Base-by-base conservation (phyloP, 2,888 invertebrate genomes). In the Aromia moschata region DNA sequence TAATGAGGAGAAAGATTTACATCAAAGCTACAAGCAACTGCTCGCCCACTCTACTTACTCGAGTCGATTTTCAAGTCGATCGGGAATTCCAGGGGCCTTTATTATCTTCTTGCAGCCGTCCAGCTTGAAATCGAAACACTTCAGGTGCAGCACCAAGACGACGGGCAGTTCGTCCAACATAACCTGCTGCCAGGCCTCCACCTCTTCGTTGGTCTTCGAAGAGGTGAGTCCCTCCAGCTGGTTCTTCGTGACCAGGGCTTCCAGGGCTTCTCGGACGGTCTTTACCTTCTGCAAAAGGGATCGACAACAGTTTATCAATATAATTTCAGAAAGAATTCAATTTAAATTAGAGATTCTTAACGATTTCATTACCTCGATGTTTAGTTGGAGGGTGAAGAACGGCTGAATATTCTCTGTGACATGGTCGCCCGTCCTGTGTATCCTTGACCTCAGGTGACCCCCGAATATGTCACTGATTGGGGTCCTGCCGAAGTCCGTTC, bases 381-480 rank as follows among this genome's bases (percentile, higher is more conserved):
- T 96, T 20, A 98, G 86, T 79, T 95, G 96, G 62, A 98, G 84
- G 0, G 96, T 96, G 79, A 96, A 96, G 83, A 98, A 98, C 0
- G 97, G 97, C 80, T 97, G 94, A 65, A 97, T 91, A 68, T 93
- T 94, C 77, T 95, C 95, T 0, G 96, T 94, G 68, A 92, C 88
- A 76, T 89, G 87, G 74, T 89, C 88, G 10, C 88, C 86, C 7
- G 88, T 84, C 59, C 92, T 85, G 68, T 89, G 89, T 61, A 97
- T 85, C 9, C 92, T 88, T 38, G 94, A 92, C 60, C 95, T 88
- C 64, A 96, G 85, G 75, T 94, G 91, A 41, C 98, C 98, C 67
- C 94, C 90, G 83, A 98, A 97, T 64, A 98, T 94, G 74, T 94
- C 93, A 36, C 94, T 93, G 11, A 98, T 86, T 0, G 97, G 96